Percentiles rank a stretch among this genome's conserved stretches.
Evolutionary conservation across 2,888 invertebrate genomes (phyloP).

Genomic region (Anaspis maculata): DNA sequence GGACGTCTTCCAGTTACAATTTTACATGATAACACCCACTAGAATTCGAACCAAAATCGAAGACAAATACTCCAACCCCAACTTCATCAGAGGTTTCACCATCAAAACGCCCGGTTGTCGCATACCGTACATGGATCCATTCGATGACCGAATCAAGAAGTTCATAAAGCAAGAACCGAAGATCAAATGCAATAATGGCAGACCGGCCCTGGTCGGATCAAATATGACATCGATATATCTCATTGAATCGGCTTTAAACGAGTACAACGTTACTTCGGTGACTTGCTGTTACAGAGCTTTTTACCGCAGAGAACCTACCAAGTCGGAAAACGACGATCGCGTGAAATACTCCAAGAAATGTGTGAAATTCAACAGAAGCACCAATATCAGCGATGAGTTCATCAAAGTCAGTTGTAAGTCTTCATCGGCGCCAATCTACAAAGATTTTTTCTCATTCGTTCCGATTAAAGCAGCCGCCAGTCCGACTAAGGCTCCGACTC

Average conservation of each 20-base stretch:
- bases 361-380: constrained; percentile 41
- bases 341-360: constrained; percentile 46
- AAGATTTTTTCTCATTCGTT: constrained; percentile 61
- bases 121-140: constrained; percentile 56
- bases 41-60: constrained; percentile 1
- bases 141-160: constrained; percentile 48
- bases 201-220: constrained; percentile 48
- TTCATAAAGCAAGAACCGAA: constrained; percentile 46
- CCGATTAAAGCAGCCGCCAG: constrained; percentile 38
- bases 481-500: background rate
- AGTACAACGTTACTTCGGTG: constrained; percentile 41
- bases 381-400: constrained; percentile 54
- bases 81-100: constrained; percentile 21
- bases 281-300: constrained; percentile 57
- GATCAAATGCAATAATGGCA: constrained; percentile 46
- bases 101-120: constrained; percentile 58
- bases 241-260: constrained; percentile 40
- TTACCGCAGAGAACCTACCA: constrained; percentile 45
- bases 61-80: background rate
- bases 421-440: constrained; percentile 47
- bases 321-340: constrained; percentile 45
- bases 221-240: constrained; percentile 54
- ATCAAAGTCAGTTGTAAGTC: constrained; percentile 56
- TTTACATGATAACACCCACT: constrained; percentile 9
- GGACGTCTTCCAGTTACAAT: constrained; percentile 29